Conservation (phyloP, 1,140 invertebrate genomes). For the Battus philenor region DNA sequence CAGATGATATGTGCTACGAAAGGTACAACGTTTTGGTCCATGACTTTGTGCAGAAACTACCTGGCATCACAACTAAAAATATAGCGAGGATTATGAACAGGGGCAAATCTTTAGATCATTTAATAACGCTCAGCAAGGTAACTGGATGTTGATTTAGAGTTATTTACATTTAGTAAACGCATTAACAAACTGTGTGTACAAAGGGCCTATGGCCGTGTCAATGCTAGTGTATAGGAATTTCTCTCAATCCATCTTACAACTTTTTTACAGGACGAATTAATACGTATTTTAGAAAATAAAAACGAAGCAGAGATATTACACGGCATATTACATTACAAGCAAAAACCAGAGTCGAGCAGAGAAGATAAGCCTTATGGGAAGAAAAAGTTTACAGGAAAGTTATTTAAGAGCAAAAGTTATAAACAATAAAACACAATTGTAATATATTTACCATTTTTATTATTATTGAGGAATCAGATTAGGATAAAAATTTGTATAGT, state of each 20-base stretch:
- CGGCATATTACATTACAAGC: constrained; percentile 79
- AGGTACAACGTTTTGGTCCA: constrained; percentile 86
- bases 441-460: constrained; percentile 19
- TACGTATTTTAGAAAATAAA: constrained; percentile 81
- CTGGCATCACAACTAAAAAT: constrained; percentile 93
- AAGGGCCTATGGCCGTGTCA: too few species aligned
- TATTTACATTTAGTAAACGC: too few species aligned
- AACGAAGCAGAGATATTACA: constrained; percentile 78
- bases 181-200: too few species aligned
- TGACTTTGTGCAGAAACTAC: constrained; percentile 93
- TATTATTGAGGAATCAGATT: constrained; percentile 3
- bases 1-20: constrained; percentile 78
- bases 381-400: constrained; percentile 45
- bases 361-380: constrained; percentile 50
- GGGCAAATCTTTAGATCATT: constrained; percentile 83
- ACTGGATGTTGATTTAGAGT: constrained; percentile 16
- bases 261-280: constrained; percentile 78
- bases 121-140: constrained; percentile 78
- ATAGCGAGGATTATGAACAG: constrained; percentile 86
- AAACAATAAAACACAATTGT: constrained; percentile 14
- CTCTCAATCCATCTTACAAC: too few species aligned
- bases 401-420: constrained; percentile 37
- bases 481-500: neutral
- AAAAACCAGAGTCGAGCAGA: constrained; percentile 66
- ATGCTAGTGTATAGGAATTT: too few species aligned